Conservation (phyloP, 2,113 vertebrate species). For the Hippocampus zosterae region DNA sequence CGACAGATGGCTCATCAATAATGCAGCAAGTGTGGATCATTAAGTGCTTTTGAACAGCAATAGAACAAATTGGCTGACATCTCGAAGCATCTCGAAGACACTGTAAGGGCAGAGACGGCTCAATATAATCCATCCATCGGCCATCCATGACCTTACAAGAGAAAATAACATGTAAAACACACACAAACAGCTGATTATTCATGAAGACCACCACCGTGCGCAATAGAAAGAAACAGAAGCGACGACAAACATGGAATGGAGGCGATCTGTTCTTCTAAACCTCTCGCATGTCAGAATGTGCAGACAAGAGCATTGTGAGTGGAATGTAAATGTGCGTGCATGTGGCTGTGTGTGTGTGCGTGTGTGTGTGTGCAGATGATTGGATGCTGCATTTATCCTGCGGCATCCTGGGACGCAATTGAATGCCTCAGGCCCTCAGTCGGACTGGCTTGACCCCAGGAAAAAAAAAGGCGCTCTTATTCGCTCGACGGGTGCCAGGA, state of each 20-base stretch:
- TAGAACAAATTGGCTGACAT: slow-evolving; percentile 35
- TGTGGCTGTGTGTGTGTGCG: not conserved
- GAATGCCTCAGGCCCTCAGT: slow-evolving; percentile 34
- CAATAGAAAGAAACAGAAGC: not conserved
- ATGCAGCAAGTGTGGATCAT: slow-evolving; percentile 55
- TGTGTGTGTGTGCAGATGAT: slow-evolving; percentile 45
- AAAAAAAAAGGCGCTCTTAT: slow-evolving; percentile 46
- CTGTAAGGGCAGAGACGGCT: not conserved
- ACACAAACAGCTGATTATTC: not conserved
- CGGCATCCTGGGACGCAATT: slow-evolving; percentile 46
- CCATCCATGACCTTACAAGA: no score
- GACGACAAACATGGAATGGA: not conserved
- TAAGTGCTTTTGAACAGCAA: slow-evolving; percentile 18
- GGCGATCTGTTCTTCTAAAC: not conserved
- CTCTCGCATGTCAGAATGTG: slow-evolving; percentile 11
- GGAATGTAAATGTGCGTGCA: not conserved
- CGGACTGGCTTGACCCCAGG: slow-evolving; percentile 39
- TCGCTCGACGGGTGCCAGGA: slow-evolving; percentile 33
- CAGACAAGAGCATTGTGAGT: not conserved
- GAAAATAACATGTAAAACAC: no score
- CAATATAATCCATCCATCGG: not conserved
- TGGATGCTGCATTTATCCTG: slow-evolving; percentile 37
- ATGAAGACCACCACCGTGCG: not conserved
- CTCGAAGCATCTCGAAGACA: not conserved
- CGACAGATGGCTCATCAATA: slow-evolving; percentile 68